Percentiles rank a stretch among this genome's conserved stretches.
These are phyloP conservation scores for Calephelis perditalis DNA, from an alignment of 2,888 invertebrate species.

Conservation along the genomic window DNA sequence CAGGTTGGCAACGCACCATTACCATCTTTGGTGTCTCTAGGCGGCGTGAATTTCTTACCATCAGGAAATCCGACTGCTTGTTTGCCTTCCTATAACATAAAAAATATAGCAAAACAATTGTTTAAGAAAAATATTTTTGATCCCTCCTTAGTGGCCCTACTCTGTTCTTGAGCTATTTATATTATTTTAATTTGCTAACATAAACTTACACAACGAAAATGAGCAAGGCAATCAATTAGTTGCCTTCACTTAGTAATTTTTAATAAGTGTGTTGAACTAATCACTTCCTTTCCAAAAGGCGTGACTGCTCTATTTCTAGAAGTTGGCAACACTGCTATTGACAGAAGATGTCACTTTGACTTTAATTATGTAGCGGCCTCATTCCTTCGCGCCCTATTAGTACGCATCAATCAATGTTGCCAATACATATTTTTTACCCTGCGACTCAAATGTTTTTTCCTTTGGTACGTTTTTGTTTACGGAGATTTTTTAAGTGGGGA, in stretches of 20 bases:
- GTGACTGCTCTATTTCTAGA: slow-evolving; percentile 72
- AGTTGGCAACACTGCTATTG: slow-evolving; percentile 59
- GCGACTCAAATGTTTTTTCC: slow-evolving; percentile 60
- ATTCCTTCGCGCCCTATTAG: slow-evolving; percentile 78
- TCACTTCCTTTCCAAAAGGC: slow-evolving; percentile 72
- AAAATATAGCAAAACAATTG: too few relatives aligned
- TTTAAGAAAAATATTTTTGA: too few relatives aligned
- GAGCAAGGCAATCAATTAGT: slow-evolving; percentile 63
- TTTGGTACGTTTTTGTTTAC: slow-evolving; percentile 72
- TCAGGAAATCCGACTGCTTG: too few relatives aligned
- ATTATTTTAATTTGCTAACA: not conserved
- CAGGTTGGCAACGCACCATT: too few relatives aligned
- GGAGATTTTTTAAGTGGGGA: slow-evolving; percentile 76
- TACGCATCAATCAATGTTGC: slow-evolving; percentile 79
- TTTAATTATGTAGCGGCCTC: slow-evolving; percentile 73
- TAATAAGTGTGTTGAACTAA: slow-evolving; percentile 73
- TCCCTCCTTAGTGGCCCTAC: too few relatives aligned
- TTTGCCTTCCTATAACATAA: too few relatives aligned
- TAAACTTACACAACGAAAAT: slow-evolving; percentile 29
- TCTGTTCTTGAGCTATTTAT: not conserved
- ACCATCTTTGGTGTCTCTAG: too few relatives aligned
- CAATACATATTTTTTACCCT: slow-evolving; percentile 76
- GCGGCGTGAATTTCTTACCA: too few relatives aligned
- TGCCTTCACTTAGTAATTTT: slow-evolving; percentile 75
- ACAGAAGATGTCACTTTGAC: slow-evolving; percentile 76